phyloP scores from a whole-genome alignment of 2,797 vertebrate genomes.

The Catostomus latipinnis region DNA sequence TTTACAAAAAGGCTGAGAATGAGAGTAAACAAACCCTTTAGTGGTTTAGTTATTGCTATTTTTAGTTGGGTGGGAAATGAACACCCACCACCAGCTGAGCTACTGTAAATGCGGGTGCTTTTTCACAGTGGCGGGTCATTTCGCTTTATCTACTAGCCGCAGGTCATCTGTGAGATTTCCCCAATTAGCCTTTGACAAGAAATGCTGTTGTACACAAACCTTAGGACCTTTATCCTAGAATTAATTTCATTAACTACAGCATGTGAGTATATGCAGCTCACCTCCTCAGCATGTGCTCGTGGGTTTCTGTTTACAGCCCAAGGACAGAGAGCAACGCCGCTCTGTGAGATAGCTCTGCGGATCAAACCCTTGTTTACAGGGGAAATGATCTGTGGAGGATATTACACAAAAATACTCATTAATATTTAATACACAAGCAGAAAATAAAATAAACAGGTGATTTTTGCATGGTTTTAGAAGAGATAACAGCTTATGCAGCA shows the following conservation, averaged over 20 bases:
- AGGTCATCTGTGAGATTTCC: too few species aligned
- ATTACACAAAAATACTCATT: neutral
- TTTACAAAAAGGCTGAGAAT: neutral
- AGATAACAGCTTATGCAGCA: constrained; percentile 45
- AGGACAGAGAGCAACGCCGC: constrained; percentile 81
- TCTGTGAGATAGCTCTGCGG: constrained; percentile 92
- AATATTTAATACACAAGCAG: neutral
- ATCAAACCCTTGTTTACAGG: constrained; percentile 90
- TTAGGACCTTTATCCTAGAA: too few species aligned
- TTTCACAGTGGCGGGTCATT: too few species aligned
- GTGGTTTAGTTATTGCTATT: neutral
- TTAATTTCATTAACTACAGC: too few species aligned
- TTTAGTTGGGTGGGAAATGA: neutral
- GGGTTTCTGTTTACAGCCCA: constrained; percentile 89
- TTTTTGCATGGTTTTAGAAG: neutral
- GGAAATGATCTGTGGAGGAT: constrained; percentile 77
- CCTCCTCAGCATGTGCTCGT: constrained; percentile 79
- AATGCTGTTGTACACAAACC: too few species aligned
- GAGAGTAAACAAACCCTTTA: neutral
- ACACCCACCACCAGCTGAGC: too few species aligned
- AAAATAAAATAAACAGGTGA: neutral
- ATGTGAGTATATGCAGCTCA: constrained; percentile 57
- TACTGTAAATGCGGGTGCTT: too few species aligned
- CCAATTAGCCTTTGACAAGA: too few species aligned
- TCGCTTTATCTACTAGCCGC: too few species aligned